Conservation (phyloP, 64 coral and sea anemone species). For the Montipora efflorescens region DNA sequence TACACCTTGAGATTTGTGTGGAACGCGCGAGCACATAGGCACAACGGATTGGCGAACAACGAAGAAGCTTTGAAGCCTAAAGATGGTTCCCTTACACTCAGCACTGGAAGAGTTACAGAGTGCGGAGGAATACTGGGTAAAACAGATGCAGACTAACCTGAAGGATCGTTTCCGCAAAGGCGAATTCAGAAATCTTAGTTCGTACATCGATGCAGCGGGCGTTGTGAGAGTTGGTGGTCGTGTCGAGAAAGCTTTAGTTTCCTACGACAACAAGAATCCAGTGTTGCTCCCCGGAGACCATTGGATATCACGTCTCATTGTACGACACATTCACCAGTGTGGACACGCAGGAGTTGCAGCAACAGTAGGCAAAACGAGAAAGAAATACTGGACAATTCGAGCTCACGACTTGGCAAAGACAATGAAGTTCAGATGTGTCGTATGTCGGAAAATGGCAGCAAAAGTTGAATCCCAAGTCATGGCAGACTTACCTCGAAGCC, state of each 20-base stretch:
- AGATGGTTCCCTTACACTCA: constrained; percentile 6
- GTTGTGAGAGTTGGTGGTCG: constrained; percentile 60
- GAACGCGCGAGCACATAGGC: background rate
- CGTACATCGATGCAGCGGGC: constrained; percentile 38
- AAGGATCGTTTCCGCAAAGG: background rate
- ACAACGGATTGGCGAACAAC: too few species aligned
- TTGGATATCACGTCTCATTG: constrained; percentile 32
- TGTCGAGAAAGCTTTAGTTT: constrained; percentile 41
- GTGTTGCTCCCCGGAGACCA: constrained; percentile 38
- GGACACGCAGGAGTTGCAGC: constrained; percentile 50
- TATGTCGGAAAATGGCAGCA: too few species aligned
- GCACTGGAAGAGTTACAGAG: constrained; percentile 14
- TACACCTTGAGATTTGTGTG: background rate
- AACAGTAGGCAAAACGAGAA: constrained; percentile 54
- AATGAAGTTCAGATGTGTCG: background rate
- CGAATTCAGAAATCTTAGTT: constrained; percentile 46
- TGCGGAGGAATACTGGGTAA: constrained; percentile 6
- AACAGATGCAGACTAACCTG: constrained; percentile 32
- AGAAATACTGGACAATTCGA: constrained; percentile 57
- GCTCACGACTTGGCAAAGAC: constrained; percentile 18
- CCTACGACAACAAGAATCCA: constrained; percentile 55
- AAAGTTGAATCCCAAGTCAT: background rate
- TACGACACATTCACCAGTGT: constrained; percentile 30
- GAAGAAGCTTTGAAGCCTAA: too few species aligned
- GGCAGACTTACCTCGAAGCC: background rate